Evolutionary conservation across 2,797 vertebrate genomes (phyloP).

Genomic region (Gadopsis bispinosus): DNA sequence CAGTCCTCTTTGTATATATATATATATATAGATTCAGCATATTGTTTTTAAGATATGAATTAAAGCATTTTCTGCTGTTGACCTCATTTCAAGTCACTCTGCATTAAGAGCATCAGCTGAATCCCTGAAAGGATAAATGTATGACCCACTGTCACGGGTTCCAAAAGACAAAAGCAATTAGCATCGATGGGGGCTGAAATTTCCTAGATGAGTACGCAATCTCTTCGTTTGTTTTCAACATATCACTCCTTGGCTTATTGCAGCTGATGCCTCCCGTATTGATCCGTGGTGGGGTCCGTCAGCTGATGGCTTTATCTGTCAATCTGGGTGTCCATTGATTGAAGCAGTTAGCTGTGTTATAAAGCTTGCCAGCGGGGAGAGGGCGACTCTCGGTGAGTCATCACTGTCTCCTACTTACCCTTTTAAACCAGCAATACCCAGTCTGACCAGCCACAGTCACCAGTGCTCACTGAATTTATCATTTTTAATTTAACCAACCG

Average conservation of each 20-base stretch:
- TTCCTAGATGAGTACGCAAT: conserved; percentile 43
- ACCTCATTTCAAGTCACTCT: conserved; percentile 34
- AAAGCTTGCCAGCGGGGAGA: conserved; percentile 45
- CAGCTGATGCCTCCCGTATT: conserved; percentile 78
- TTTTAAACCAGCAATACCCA: conserved; percentile 28
- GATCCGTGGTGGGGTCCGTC: conserved; percentile 71
- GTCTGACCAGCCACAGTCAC: conserved; percentile 28
- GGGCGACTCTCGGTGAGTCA: conserved; percentile 46
- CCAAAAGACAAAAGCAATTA: conserved; percentile 71
- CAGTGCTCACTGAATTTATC: not conserved
- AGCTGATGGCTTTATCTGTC: conserved; percentile 83
- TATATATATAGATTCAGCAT: not conserved
- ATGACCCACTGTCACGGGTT: conserved; percentile 49
- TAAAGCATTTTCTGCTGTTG: conserved; percentile 16
- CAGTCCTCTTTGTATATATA: not conserved
- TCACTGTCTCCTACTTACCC: conserved; percentile 41
- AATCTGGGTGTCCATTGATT: conserved; percentile 78
- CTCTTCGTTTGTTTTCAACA: conserved; percentile 33
- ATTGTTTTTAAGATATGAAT: not conserved
- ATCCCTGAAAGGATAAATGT: conserved; percentile 44
- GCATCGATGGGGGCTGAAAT: conserved; percentile 68
- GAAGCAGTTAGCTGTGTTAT: conserved; percentile 68
- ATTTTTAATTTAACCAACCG: too few relatives aligned
- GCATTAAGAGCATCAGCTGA: conserved; percentile 40
- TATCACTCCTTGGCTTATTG: conserved; percentile 49